Evolutionary conservation across 30 jellyfish, hydroid and myxozoan genomes (phyloP).

Genomic region (Morbakka virulenta): DNA sequence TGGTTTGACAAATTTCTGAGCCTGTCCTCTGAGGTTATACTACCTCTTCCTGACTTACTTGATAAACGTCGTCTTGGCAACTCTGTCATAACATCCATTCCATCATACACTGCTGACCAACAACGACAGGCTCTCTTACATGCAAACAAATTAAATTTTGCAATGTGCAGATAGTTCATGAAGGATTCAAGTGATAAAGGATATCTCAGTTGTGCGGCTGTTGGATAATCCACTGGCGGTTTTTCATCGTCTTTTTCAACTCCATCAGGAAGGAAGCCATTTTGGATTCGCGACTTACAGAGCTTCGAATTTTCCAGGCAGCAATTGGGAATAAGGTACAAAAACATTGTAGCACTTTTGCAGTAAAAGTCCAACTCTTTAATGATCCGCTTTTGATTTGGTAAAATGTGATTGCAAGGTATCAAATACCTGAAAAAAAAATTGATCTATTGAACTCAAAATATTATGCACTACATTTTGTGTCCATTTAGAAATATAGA

Average conservation of each 20-base stretch:
- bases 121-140: conserved; percentile 88
- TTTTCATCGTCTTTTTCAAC: neutral
- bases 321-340: conserved; percentile 86
- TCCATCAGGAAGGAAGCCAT: neutral
- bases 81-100: conserved; percentile 95
- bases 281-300: neutral
- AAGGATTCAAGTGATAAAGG: conserved; percentile 19
- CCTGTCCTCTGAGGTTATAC: neutral
- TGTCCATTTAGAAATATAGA: too few species aligned
- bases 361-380: conserved; percentile 93
- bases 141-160: conserved; percentile 27
- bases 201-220: neutral
- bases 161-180: conserved; percentile 66
- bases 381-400: conserved; percentile 90
- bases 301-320: conserved; percentile 49
- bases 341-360: conserved; percentile 95
- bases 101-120: conserved; percentile 97
- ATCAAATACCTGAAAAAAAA: conserved; percentile 63
- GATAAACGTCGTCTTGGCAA: conserved; percentile 47
- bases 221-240: neutral
- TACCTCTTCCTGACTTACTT: neutral
- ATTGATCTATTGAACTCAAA: too few species aligned
- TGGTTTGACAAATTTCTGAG: neutral
- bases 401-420: conserved; percentile 90
- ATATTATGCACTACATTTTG: too few species aligned